Percentiles rank a stretch among this genome's conserved stretches.
Evolutionary conservation across 2,888 invertebrate species (phyloP).

Genomic region (Lydus trimaculatus): DNA sequence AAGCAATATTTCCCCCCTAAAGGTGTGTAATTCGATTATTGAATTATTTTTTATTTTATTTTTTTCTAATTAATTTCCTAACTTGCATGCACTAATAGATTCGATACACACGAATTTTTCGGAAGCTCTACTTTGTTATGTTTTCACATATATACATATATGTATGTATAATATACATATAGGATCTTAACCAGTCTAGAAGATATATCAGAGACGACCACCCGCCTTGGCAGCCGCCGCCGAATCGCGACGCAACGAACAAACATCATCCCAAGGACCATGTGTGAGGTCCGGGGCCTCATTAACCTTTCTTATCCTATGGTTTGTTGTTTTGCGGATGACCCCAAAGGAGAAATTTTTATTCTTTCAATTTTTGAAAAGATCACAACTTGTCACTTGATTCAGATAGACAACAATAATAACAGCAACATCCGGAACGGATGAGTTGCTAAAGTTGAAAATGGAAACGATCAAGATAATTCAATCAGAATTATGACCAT

Average conservation of each 20-base stretch:
- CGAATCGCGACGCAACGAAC: slow-evolving; percentile 29
- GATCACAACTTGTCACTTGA: not conserved
- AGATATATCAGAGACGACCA: slow-evolving; percentile 27
- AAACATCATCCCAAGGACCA: slow-evolving; percentile 19
- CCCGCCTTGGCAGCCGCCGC: slow-evolving; percentile 28
- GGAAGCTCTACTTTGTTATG: not conserved
- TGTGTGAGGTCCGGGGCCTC: slow-evolving; percentile 40
- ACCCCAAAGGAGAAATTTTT: not conserved
- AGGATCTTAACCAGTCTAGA: not conserved
- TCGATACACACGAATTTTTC: not conserved
- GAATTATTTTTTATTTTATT: slow-evolving; percentile 40
- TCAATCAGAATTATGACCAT: slow-evolving; percentile 1
- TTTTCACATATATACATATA: not conserved
- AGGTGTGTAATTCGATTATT: slow-evolving; percentile 46
- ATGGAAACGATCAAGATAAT: not conserved
- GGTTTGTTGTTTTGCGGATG: not conserved
- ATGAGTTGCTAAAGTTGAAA: not conserved
- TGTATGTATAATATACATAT: not conserved
- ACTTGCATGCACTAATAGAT: not conserved
- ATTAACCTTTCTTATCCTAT: slow-evolving; percentile 29
- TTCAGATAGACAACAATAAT: not conserved
- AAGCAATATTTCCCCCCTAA: slow-evolving; percentile 48
- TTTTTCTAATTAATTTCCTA: slow-evolving; percentile 48
- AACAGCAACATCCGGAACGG: not conserved
- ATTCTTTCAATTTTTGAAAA: not conserved